Conservation (phyloP, 1,140 invertebrate genomes). For the Euura saliciscinereae region DNA sequence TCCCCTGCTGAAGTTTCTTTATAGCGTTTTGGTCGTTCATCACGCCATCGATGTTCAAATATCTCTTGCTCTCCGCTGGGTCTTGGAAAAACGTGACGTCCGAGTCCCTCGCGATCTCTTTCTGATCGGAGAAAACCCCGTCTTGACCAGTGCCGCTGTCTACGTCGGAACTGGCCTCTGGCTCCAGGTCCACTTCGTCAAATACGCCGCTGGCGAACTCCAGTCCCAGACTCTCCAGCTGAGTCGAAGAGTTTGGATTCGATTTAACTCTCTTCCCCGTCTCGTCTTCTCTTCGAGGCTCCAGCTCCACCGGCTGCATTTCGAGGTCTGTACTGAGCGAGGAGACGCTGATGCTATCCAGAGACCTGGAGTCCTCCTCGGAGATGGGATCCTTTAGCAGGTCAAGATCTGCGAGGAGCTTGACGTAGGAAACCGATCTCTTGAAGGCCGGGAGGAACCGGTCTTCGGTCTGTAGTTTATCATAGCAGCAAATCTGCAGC, state of each 20-base stretch:
- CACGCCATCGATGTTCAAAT: slow-evolving; percentile 43
- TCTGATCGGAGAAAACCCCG: slow-evolving; percentile 21
- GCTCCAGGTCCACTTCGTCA: slow-evolving; percentile 31
- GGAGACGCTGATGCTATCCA: slow-evolving; percentile 59
- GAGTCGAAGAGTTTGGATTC: slow-evolving; percentile 37
- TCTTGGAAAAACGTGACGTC: slow-evolving; percentile 43
- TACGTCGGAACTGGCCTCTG: slow-evolving; percentile 15
- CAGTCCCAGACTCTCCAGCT: slow-evolving; percentile 33
- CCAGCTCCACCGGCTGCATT: slow-evolving; percentile 17
- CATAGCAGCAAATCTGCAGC: slow-evolving; percentile 73
- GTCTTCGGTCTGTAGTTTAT: slow-evolving; percentile 70
- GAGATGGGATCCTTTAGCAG: slow-evolving; percentile 65
- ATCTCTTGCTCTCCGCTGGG: slow-evolving; percentile 36
- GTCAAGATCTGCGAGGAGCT: slow-evolving; percentile 78
- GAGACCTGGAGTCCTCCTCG: slow-evolving; percentile 64
- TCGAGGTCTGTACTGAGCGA: slow-evolving; percentile 54
- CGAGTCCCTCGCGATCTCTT: slow-evolving; percentile 36
- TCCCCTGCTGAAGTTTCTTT: slow-evolving; percentile 65
- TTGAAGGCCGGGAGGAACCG: slow-evolving; percentile 76
- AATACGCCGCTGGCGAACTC: slow-evolving; percentile 17
- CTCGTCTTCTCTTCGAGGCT: slow-evolving; percentile 17
- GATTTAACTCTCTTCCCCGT: slow-evolving; percentile 29
- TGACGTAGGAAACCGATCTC: slow-evolving; percentile 71
- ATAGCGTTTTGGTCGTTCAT: slow-evolving; percentile 47
- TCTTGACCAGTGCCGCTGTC: slow-evolving; percentile 16